These are phyloP conservation scores for Apodemia mormo DNA, from an alignment of 2,888 invertebrate genomes.

Conservation along the genomic window DNA sequence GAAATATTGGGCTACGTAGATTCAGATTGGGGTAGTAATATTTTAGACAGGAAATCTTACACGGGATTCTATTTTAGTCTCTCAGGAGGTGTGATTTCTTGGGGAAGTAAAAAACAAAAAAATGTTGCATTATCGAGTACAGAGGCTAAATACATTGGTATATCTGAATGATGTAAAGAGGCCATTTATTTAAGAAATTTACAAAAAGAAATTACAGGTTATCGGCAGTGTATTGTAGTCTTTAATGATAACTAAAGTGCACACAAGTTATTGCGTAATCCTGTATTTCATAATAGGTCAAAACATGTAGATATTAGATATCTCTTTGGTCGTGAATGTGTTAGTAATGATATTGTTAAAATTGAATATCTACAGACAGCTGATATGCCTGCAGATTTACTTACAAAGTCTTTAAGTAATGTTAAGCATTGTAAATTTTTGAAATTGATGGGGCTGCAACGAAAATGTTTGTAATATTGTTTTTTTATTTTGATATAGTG, in stretches of 20 bases:
- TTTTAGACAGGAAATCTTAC: conserved; percentile 31
- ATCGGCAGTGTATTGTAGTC: background rate
- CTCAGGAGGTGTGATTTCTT: conserved; percentile 27
- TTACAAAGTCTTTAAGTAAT: background rate
- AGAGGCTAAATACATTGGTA: background rate
- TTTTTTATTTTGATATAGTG: no score
- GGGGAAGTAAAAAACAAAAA: conserved; percentile 29
- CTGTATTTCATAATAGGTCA: background rate
- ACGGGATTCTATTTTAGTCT: conserved; percentile 28
- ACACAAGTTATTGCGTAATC: background rate
- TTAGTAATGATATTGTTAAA: background rate
- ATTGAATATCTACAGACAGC: background rate
- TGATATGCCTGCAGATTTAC: background rate
- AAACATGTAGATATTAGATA: background rate
- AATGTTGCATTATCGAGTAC: conserved; percentile 27
- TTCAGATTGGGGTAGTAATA: conserved; percentile 30
- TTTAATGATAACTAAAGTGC: background rate
- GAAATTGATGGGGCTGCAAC: background rate
- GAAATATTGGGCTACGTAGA: conserved; percentile 26
- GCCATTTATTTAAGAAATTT: background rate
- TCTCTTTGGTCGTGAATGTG: background rate
- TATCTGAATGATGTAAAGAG: background rate
- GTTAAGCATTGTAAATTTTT: background rate
- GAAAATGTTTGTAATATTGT: background rate
- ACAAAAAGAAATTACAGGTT: background rate